phyloP scores from a whole-genome alignment of 2,113 vertebrate genomes.

The Paraplagusia blochii region DNA sequence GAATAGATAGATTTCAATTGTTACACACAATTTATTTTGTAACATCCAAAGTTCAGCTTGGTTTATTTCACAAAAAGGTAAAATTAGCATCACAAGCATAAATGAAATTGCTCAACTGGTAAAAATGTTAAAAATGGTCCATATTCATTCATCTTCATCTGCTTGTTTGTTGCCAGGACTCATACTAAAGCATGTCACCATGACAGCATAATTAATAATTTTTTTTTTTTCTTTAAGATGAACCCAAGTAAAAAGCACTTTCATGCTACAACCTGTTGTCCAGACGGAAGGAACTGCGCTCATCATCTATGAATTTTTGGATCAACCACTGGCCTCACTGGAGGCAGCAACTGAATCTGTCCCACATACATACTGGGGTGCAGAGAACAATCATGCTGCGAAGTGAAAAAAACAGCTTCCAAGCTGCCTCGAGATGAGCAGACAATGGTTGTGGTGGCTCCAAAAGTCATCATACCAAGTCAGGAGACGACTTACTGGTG shows the following conservation, averaged over 20 bases:
- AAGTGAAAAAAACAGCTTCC: conserved; percentile 73
- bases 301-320: conserved; percentile 86
- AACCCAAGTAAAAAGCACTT: not conserved
- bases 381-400: conserved; percentile 91
- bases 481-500: conserved; percentile 97
- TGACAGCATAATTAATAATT: too few species aligned
- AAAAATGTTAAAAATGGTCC: too few species aligned
- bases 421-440: conserved; percentile 69
- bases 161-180: too few species aligned
- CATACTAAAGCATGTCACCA: too few species aligned
- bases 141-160: too few species aligned
- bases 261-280: not conserved
- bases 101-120: too few species aligned
- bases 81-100: too few species aligned
- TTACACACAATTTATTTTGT: too few species aligned
- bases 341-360: conserved; percentile 84
- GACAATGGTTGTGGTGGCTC: conserved; percentile 79
- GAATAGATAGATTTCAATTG: too few species aligned
- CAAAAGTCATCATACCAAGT: conserved; percentile 78
- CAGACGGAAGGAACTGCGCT: conserved; percentile 88
- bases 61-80: too few species aligned
- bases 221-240: too few species aligned
- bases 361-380: conserved; percentile 76
- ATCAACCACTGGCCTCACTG: conserved; percentile 76
- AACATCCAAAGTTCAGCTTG: too few species aligned